These are phyloP conservation scores for Epinephelus awoara DNA, from an alignment of 2,797 vertebrate genomes.

Conservation along the genomic window DNA sequence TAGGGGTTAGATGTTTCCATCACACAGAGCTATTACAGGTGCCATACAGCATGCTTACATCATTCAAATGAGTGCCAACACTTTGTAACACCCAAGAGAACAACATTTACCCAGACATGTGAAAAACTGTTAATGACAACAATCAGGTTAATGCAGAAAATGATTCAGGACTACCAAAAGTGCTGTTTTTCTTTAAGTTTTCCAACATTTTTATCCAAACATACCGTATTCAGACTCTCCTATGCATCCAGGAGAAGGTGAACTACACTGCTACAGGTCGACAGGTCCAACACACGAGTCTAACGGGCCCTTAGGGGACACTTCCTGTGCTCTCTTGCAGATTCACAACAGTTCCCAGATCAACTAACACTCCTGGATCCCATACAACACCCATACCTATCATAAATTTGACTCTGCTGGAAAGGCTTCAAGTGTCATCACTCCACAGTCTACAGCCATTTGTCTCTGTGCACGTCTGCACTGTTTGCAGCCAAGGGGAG, in stretches of 20 bases:
- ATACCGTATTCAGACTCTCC: background rate
- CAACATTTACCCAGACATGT: conserved; percentile 51
- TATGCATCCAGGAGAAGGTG: conserved; percentile 50
- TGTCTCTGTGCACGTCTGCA: conserved; percentile 51
- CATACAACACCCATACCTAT: conserved; percentile 69
- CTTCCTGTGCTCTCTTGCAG: conserved; percentile 67
- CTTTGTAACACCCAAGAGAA: conserved; percentile 54
- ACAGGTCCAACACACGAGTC: conserved; percentile 60
- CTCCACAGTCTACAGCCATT: conserved; percentile 60
- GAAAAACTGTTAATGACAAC: conserved; percentile 6
- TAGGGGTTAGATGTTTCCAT: conserved; percentile 51
- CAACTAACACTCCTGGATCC: conserved; percentile 74
- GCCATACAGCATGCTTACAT: conserved; percentile 53
- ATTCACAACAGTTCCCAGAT: conserved; percentile 70
- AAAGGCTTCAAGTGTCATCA: conserved; percentile 77
- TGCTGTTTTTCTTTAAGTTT: background rate
- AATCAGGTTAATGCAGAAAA: conserved; percentile 15
- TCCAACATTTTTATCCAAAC: background rate
- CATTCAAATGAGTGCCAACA: conserved; percentile 47
- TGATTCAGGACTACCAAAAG: conserved; percentile 17
- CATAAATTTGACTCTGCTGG: conserved; percentile 77
- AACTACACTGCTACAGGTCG: conserved; percentile 23
- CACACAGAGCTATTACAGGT: conserved; percentile 59
- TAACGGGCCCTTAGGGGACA: conserved; percentile 72
- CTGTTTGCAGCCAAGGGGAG: conserved; percentile 41